These are phyloP conservation scores for Pelodiscus sinensis DNA, from an alignment of 2,113 vertebrate genomes.

Conservation along the genomic window DNA sequence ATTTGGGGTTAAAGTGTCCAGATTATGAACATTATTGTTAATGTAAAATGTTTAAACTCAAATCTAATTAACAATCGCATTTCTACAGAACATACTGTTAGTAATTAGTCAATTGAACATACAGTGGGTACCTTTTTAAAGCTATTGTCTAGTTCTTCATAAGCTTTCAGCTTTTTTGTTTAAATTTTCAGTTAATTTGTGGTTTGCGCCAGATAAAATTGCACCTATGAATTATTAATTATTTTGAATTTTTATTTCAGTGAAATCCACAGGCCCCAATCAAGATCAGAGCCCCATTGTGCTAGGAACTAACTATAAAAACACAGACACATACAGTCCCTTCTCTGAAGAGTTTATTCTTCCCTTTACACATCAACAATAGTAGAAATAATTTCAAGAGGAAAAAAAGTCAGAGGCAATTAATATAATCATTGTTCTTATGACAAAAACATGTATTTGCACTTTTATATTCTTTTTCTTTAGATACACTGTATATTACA, in stretches of 20 bases:
- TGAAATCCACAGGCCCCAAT: neutral
- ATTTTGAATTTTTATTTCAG: neutral
- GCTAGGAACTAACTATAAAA: neutral
- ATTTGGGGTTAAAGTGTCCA: neutral
- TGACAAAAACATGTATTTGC: neutral
- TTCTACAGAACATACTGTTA: slow-evolving; percentile 5
- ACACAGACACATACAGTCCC: neutral
- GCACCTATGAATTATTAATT: neutral
- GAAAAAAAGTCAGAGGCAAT: neutral
- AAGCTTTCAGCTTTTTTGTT: neutral
- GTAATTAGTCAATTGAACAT: slow-evolving; percentile 35
- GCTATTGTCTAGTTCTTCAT: neutral
- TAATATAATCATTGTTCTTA: neutral
- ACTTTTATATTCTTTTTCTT: slow-evolving; percentile 10
- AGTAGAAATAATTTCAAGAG: slow-evolving; percentile 3
- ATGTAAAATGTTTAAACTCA: neutral
- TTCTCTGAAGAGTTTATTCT: neutral
- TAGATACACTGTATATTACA: neutral
- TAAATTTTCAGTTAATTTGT: slow-evolving; percentile 36
- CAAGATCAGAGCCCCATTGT: neutral
- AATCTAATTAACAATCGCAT: slow-evolving; percentile 16
- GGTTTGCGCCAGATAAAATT: neutral
- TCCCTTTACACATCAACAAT: neutral
- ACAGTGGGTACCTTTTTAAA: slow-evolving; percentile 18
- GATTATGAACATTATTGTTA: neutral